Percentiles rank a stretch among this genome's conserved stretches.
Conservation (phyloP, 2,113 vertebrate genomes). For the Motacilla alba region DNA sequence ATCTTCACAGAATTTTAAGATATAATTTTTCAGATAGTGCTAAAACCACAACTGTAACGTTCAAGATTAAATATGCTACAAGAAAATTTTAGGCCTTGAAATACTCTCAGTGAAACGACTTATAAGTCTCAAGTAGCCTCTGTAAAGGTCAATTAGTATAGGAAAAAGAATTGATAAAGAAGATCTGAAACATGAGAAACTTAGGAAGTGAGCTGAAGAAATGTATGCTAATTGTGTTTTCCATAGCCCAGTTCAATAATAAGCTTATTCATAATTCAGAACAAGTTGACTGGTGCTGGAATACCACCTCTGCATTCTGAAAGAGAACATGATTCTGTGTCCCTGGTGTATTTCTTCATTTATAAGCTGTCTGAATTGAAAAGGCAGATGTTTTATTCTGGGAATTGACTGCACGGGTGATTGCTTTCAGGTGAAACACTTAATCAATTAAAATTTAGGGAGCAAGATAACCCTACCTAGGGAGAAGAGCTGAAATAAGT, state of each 20-base stretch:
- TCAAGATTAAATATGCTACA: neutral
- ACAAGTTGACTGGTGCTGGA: neutral
- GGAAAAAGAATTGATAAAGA: neutral
- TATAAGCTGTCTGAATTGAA: constrained; percentile 64
- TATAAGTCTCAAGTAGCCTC: neutral
- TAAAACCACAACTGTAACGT: constrained; percentile 11
- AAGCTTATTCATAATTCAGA: constrained; percentile 14
- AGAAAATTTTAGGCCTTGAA: constrained; percentile 7
- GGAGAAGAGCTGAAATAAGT: constrained; percentile 32
- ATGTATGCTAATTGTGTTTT: neutral
- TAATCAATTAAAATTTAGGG: constrained; percentile 76
- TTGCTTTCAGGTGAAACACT: constrained; percentile 72
- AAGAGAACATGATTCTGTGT: constrained; percentile 55
- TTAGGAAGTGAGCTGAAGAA: neutral
- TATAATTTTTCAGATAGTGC: neutral
- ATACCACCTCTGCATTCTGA: constrained; percentile 18
- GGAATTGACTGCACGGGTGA: constrained; percentile 69
- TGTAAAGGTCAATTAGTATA: constrained; percentile 29
- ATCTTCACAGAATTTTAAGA: neutral
- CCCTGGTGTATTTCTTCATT: constrained; percentile 66
- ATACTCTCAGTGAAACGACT: neutral
- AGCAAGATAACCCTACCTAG: constrained; percentile 46
- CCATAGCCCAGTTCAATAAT: neutral
- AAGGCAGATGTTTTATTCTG: constrained; percentile 72
- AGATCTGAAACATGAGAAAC: neutral